Base-by-base conservation (phyloP, 2,113 vertebrate genomes). In the Odobenus rosmarus region DNA sequence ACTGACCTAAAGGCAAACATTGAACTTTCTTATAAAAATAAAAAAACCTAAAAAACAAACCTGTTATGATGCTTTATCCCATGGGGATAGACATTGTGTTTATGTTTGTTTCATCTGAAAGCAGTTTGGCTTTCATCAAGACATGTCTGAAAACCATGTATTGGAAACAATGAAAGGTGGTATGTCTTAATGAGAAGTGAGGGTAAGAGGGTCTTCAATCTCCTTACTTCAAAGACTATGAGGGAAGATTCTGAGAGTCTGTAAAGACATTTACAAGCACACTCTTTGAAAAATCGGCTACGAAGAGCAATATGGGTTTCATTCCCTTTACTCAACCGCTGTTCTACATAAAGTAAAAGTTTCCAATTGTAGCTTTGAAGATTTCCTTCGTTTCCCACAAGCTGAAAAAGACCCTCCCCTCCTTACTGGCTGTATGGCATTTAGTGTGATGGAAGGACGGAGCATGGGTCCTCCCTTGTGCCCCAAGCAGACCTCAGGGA, bases 111-210 rank as follows among this genome's bases (percentile, higher is more conserved):
- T 62, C 88, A 42, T 67, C 72, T 80, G n/a, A 51, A 76, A 77
- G 85, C 84, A 90, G 42, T 71, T 36, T 71, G 46, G 87, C 96
- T 98, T 98, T 97, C 95, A 98, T 97, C 93, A 96, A 77, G 71
- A 62, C 31, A 16, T 84, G 67, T 31, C 83, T 84, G 61, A 96
- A 95, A 71, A 92, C 62, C 4, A 42, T 23, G 64, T 55, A 26
- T 18, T 88, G 89, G 92, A 28, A 97, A 96, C 51, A 93, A 36
- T 53, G 80, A 93, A 93, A 96, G 80, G 57, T 61, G 74, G 57
- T 61, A 24, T 79, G 31, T 5, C 24, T 90, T 36, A 24, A 61
- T 33, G 86, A 76, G 51, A 89, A 89, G 53, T 19, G 69, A 88
- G 62, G 86, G 88, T 97, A 97, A 97, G 57, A 46, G 83, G 57